Percentiles rank a stretch among this genome's conserved stretches.
Evolutionary conservation across 2,888 invertebrate genomes (phyloP).

Genomic region (Scaptomyza tumidula): DNA sequence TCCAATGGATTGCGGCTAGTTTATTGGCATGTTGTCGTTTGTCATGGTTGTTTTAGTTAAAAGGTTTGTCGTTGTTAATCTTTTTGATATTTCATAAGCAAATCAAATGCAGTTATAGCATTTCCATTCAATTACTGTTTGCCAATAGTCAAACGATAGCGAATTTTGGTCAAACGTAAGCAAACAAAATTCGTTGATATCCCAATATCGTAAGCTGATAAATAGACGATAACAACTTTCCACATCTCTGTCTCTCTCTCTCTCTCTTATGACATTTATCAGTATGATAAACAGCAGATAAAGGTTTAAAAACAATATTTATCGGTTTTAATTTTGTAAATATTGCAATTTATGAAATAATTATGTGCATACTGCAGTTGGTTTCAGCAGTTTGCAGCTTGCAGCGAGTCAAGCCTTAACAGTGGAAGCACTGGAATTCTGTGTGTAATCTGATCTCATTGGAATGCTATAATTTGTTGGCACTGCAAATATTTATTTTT

Average conservation of each 20-base stretch:
- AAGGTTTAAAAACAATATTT: not conserved
- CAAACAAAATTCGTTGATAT: not conserved
- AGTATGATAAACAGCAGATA: not conserved
- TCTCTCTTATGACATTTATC: not conserved
- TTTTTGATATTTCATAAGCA: too few species aligned
- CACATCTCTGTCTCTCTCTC: not conserved
- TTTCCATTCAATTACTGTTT: not conserved
- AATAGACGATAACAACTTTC: not conserved
- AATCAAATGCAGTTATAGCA: not conserved
- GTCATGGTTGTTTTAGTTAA: too few species aligned
- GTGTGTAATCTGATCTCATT: conserved; percentile 15
- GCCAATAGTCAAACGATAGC: not conserved
- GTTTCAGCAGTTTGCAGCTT: not conserved
- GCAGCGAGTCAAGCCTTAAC: not conserved
- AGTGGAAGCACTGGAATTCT: not conserved
- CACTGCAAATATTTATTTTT: not conserved
- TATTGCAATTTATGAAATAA: not conserved
- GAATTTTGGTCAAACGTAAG: not conserved
- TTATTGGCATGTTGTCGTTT: too few species aligned
- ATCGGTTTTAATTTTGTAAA: not conserved
- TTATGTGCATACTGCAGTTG: too few species aligned
- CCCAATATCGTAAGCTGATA: not conserved
- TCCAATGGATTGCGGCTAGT: too few species aligned
- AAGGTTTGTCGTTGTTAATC: too few species aligned
- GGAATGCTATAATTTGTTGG: not conserved